phyloP scores from a whole-genome alignment of 2,888 invertebrate genomes.

The Eilema griseolum region DNA sequence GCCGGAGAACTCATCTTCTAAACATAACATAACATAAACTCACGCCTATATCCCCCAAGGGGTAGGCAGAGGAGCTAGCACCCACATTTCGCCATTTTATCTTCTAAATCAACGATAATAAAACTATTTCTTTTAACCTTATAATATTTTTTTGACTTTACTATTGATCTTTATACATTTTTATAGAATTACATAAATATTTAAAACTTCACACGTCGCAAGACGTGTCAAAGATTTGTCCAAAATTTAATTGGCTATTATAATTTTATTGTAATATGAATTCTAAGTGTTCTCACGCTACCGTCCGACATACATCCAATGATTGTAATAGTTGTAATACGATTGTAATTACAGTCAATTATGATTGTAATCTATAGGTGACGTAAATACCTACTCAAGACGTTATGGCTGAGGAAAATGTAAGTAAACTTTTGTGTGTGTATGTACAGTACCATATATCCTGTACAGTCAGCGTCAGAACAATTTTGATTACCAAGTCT shows the following conservation, averaged over 20 bases:
- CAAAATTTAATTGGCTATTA: conserved; percentile 34
- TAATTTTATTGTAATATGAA: conserved; percentile 45
- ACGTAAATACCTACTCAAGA: conserved; percentile 51
- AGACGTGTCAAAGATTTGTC: conserved; percentile 27
- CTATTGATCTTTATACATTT: too few species aligned
- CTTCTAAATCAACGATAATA: too few species aligned
- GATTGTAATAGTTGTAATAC: conserved; percentile 37
- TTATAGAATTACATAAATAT: not conserved
- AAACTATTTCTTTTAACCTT: too few species aligned
- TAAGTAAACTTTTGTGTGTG: conserved; percentile 12
- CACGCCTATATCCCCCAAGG: too few species aligned
- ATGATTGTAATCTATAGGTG: conserved; percentile 67
- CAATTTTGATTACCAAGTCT: too few species aligned
- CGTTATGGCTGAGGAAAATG: conserved; percentile 38
- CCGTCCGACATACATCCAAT: conserved; percentile 35
- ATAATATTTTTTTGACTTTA: too few species aligned
- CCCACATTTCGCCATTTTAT: too few species aligned
- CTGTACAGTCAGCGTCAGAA: too few species aligned
- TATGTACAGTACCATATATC: too few species aligned
- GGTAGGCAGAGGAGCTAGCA: too few species aligned
- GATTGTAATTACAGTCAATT: conserved; percentile 65
- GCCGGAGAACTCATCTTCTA: not conserved
- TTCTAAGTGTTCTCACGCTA: conserved; percentile 60
- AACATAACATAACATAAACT: too few species aligned
- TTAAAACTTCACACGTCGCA: conserved; percentile 28